A percentile compares a stretch with the other conserved stretches of the same genome.
Evolutionary conservation across 2,113 vertebrate species (phyloP).

Genomic region (Saccopteryx leptura): DNA sequence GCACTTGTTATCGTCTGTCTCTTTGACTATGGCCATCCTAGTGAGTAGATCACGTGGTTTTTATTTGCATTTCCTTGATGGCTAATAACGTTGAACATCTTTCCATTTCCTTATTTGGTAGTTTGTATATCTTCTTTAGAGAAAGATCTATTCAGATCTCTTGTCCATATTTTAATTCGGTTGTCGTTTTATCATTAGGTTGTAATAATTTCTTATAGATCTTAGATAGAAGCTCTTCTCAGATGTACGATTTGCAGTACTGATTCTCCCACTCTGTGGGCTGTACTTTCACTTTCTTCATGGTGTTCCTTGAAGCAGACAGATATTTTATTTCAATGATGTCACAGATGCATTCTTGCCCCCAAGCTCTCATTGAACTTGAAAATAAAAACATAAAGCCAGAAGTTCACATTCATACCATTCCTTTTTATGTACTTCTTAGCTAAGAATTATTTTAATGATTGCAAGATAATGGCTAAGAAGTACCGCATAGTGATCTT

Average conservation of each 20-base stretch:
- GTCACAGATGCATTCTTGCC: background rate
- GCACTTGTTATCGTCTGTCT: background rate
- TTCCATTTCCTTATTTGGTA: background rate
- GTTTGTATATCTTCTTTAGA: background rate
- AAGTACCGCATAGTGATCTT: background rate
- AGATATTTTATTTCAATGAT: constrained; percentile 3
- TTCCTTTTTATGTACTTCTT: background rate
- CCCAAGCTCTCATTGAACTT: background rate
- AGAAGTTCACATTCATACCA: background rate
- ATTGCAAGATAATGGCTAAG: background rate
- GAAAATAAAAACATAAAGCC: background rate
- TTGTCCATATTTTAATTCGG: background rate
- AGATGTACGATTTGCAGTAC: constrained; percentile 23
- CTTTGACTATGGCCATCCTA: background rate
- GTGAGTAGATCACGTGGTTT: background rate
- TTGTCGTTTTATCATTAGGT: background rate
- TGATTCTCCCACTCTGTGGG: background rate
- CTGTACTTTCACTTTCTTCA: constrained; percentile 7
- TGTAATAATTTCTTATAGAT: background rate
- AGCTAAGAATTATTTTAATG: constrained; percentile 17
- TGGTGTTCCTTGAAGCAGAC: background rate
- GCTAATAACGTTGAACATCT: background rate
- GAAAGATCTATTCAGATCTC: background rate
- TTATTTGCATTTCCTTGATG: constrained; percentile 44
- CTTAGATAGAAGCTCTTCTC: background rate